These are phyloP conservation scores for Stichopus horrens DNA, from an alignment of 53 echinoderm and acorn worm genomes.

Conservation along the genomic window DNA sequence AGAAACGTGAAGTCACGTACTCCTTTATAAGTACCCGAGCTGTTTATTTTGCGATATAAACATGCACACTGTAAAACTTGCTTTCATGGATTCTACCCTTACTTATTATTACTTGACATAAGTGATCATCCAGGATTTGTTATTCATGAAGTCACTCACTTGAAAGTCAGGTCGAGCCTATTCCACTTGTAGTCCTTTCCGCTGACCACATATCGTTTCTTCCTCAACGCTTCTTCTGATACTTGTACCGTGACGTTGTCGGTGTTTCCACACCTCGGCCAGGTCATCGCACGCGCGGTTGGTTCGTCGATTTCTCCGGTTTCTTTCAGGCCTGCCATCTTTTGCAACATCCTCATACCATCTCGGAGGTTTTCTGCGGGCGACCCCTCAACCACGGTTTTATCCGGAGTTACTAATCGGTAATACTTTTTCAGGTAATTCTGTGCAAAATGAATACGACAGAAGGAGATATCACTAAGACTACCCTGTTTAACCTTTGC, in stretches of 20 bases:
- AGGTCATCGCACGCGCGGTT: constrained; percentile 60
- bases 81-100: too few species aligned
- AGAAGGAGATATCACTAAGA: too few species aligned
- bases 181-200: constrained; percentile 70
- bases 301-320: constrained; percentile 66
- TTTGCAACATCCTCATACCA: constrained; percentile 66
- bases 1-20: too few species aligned
- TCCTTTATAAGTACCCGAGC: too few species aligned
- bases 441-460: not conserved
- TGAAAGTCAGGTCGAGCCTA: constrained; percentile 62
- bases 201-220: constrained; percentile 60
- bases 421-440: constrained; percentile 34
- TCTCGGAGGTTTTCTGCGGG: constrained; percentile 23
- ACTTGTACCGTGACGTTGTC: constrained; percentile 49
- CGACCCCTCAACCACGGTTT: constrained; percentile 9
- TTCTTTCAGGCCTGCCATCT: constrained; percentile 58
- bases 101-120: too few species aligned
- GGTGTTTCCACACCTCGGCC: constrained; percentile 66
- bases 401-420: not conserved
- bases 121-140: too few species aligned
- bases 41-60: too few species aligned
- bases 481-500: too few species aligned
- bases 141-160: constrained; percentile 40
- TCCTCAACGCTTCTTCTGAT: constrained; percentile 3
- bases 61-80: too few species aligned